Base-by-base conservation (phyloP, 2,888 invertebrate species). In the Acanthosepion esculentum region DNA sequence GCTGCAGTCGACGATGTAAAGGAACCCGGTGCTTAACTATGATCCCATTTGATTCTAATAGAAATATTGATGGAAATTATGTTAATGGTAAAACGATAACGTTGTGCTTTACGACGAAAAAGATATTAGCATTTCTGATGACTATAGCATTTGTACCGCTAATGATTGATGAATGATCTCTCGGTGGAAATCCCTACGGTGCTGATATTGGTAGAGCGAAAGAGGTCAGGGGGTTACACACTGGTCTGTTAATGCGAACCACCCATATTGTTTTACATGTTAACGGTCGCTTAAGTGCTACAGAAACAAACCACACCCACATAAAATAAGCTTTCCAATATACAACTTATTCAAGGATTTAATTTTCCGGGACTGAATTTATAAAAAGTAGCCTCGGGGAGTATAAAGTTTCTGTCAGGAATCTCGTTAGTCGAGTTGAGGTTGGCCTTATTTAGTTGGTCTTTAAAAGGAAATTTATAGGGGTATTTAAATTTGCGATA, bases 261-360 rank as follows among this genome's bases (percentile, higher is more conserved):
- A 78, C 78, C 78, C 78, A 78, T 78, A 78, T 78, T 33, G n/a
- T n/a, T 78, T 78, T n/a, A 78, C 78, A 78, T 78, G 33, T 78
- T 18, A 78, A 78, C n/a, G 78, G n/a, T 33, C 33, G 78, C 78
- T n/a, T 33, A 33, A n/a, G 23, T 15, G n/a, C n/a, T 78, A n/a
- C 15, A n/a, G 78, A 78, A 78, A 78, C n/a, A n/a, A 33, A 78
- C 78, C 78, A 78, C 78, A 78, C 78, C 78, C 78, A 33, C 78
- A 78, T 78, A 78, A 78, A 78, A 78, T 78, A 78, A 78, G 10
- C 12, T 23, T 78, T 78, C 20, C 8, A n/a, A 33, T 78, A 12
- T n/a, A 78, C n/a, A 78, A 78, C n/a, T 78, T 78, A 78, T n/a
- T 33, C n/a, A 33, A n/a, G n/a, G 78, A 78, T 78, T 33, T 78